These are phyloP conservation scores for Pseudomyrmex sp. DNA, from an alignment of 1,140 invertebrate species.

Conservation along the genomic window DNA sequence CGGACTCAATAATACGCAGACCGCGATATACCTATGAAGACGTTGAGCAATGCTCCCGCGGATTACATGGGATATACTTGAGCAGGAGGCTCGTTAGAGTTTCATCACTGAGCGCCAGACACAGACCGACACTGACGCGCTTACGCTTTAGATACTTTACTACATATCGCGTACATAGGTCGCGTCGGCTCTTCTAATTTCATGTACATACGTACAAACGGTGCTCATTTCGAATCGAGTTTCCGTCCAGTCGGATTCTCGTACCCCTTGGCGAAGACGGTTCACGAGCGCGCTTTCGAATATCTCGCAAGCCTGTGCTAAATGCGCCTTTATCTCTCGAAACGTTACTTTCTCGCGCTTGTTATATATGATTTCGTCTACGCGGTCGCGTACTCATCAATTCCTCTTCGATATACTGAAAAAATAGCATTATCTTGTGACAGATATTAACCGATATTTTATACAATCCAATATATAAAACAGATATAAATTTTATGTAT, in stretches of 20 bases:
- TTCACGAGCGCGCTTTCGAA: too few species aligned
- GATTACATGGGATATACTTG: constrained; percentile 58
- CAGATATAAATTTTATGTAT: neutral
- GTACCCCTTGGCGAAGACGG: constrained; percentile 56
- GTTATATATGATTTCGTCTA: neutral
- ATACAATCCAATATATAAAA: too few species aligned
- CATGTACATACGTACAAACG: constrained; percentile 56
- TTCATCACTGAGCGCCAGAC: constrained; percentile 60
- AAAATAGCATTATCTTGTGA: neutral
- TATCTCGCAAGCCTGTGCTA: constrained; percentile 2
- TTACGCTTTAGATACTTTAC: constrained; percentile 14
- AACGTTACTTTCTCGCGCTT: neutral
- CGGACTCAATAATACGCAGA: constrained; percentile 1
- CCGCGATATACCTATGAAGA: constrained; percentile 12
- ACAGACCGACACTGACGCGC: constrained; percentile 7
- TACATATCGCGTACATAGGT: constrained; percentile 37
- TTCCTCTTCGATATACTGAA: neutral
- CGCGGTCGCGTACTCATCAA: neutral
- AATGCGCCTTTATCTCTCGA: neutral
- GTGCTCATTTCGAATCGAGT: constrained; percentile 68
- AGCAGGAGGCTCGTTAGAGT: constrained; percentile 68
- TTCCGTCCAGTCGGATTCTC: constrained; percentile 62
- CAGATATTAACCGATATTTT: too few species aligned
- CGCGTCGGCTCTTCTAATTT: constrained; percentile 71
- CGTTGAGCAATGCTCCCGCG: constrained; percentile 63